phyloP scores from a whole-genome alignment of 1,140 invertebrate species.

The Chironomus striatipennis region DNA sequence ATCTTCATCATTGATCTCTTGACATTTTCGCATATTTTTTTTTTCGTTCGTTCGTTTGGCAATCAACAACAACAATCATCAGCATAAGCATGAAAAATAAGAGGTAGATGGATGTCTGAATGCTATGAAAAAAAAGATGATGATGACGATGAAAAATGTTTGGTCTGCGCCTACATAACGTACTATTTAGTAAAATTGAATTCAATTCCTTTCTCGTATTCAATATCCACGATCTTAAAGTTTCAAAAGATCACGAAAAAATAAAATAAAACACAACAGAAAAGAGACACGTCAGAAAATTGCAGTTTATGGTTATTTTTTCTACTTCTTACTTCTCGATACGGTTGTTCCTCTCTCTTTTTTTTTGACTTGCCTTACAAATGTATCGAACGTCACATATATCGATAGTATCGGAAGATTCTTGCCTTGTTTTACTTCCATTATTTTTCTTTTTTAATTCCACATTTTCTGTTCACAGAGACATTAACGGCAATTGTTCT shows the following conservation, averaged over 20 bases:
- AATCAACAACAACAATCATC: not conserved
- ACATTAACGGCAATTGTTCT: too few relatives aligned
- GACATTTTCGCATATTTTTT: constrained; percentile 1
- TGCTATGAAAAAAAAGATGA: not conserved
- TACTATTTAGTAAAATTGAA: not conserved
- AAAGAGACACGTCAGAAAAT: constrained; percentile 8
- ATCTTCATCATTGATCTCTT: constrained; percentile 7
- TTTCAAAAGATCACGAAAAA: not conserved
- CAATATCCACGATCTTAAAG: not conserved
- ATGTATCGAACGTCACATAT: too few relatives aligned
- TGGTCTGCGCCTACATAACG: not conserved
- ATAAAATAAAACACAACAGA: not conserved
- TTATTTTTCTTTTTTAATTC: too few relatives aligned
- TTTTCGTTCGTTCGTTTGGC: not conserved
- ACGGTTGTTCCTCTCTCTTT: not conserved
- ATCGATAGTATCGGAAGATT: too few relatives aligned
- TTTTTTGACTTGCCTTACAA: not conserved
- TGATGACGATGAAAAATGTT: not conserved
- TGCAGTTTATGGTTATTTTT: not conserved
- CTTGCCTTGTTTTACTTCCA: too few relatives aligned
- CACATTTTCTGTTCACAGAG: too few relatives aligned
- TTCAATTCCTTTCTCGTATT: not conserved
- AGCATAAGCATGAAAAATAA: not conserved
- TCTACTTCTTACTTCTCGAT: not conserved
- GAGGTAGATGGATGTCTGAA: not conserved